Conservation (phyloP, 1,140 invertebrate species). For the Maconellicoccus hirsutus region DNA sequence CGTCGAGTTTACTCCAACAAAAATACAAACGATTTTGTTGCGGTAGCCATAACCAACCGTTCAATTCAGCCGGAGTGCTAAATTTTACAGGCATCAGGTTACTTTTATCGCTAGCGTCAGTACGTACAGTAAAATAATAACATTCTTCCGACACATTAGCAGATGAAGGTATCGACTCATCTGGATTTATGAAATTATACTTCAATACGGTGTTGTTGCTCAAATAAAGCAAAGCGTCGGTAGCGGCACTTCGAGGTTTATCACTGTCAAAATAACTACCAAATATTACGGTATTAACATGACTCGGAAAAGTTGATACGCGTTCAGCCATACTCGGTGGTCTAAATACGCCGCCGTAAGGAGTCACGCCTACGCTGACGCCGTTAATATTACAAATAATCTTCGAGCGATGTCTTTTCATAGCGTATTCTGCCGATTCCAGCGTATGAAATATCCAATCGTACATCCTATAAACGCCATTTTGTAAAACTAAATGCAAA, state of each 20-base stretch:
- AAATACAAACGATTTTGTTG: background rate
- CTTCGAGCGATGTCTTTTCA: background rate
- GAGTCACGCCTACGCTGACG: background rate
- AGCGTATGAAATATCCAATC: background rate
- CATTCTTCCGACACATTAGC: no score
- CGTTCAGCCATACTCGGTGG: background rate
- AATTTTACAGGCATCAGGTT: background rate
- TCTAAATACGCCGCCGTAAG: background rate
- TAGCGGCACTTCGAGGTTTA: no score
- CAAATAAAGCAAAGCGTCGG: no score
- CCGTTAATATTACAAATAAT: background rate
- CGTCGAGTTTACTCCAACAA: background rate
- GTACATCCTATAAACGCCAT: background rate
- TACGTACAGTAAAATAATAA: no score
- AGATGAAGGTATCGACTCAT: no score
- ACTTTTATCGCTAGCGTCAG: no score
- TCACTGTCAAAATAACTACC: background rate
- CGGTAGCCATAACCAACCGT: background rate
- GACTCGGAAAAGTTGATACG: background rate
- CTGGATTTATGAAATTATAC: no score
- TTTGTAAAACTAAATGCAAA: background rate
- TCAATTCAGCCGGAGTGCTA: background rate
- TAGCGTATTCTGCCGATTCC: background rate
- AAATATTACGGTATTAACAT: background rate
- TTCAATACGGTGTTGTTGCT: no score